Evolutionary conservation across 2,888 invertebrate genomes (phyloP).

Genomic region (Cryptophagus acutangulus): DNA sequence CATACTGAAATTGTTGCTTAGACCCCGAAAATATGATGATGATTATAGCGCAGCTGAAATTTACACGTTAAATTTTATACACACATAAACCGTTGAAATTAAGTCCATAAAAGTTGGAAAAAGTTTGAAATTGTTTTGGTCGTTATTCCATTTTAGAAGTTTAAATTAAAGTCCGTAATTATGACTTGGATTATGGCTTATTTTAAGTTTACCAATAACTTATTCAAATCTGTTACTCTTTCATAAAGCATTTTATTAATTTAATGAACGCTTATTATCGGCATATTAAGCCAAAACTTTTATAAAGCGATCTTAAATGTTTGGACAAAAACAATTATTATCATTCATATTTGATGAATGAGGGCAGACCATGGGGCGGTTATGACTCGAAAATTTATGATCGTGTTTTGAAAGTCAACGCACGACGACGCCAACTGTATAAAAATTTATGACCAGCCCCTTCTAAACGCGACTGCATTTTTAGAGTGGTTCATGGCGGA

Average conservation of each 20-base stretch:
- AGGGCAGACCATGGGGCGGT: too few species aligned
- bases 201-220: conserved; percentile 17
- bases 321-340: too few species aligned
- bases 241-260: conserved; percentile 5
- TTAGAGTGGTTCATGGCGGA: conserved; percentile 21
- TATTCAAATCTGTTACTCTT: conserved; percentile 10
- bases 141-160: conserved; percentile 21
- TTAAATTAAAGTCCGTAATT: conserved; percentile 18
- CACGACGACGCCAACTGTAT: conserved; percentile 31
- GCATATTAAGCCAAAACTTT: too few species aligned
- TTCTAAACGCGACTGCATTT: conserved; percentile 28
- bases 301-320: too few species aligned
- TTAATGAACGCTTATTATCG: too few species aligned
- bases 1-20: too few species aligned
- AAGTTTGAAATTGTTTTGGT: conserved; percentile 23
- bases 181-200: conserved; percentile 22
- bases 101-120: conserved; percentile 21
- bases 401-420: conserved; percentile 14
- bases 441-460: conserved; percentile 36
- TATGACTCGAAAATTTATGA: conserved; percentile 19
- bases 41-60: too few species aligned
- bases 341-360: too few species aligned
- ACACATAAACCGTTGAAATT: neutral
- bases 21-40: too few species aligned
- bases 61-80: too few species aligned